Percentiles rank a stretch among this genome's conserved stretches.
phyloP scores from a whole-genome alignment of 2,888 invertebrate species.

The Parascotia fuliginaria region DNA sequence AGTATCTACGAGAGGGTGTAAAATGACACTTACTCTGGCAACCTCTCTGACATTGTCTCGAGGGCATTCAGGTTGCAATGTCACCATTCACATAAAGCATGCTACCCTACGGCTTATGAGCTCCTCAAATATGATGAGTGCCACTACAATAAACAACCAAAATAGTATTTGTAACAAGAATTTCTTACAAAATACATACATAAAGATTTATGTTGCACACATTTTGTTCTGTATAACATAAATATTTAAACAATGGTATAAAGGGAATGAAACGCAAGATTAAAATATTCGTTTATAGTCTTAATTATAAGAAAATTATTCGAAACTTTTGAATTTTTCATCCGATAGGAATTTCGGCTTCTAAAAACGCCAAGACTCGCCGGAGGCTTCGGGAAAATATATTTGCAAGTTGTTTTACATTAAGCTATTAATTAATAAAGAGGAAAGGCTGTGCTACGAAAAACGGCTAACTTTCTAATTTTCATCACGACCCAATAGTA shows the following conservation, averaged over 20 bases:
- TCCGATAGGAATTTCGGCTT: constrained; percentile 11
- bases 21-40: no score
- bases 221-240: not conserved
- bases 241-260: not conserved
- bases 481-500: constrained; percentile 51
- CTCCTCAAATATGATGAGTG: no score
- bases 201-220: not conserved
- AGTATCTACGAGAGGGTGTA: no score
- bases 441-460: constrained; percentile 39
- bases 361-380: constrained; percentile 12
- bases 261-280: not conserved
- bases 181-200: no score
- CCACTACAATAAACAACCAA: no score
- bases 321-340: constrained; percentile 11
- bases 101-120: no score
- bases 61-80: no score
- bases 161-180: no score
- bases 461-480: constrained; percentile 57
- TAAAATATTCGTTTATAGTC: constrained; percentile 1
- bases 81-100: no score
- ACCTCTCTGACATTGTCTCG: no score
- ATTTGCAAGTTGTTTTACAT: constrained; percentile 47
- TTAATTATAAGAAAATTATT: constrained; percentile 12
- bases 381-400: constrained; percentile 21
- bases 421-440: constrained; percentile 59